Evolutionary conservation across 2,888 invertebrate genomes (phyloP).

Genomic region (Hydrotaea diabolus): DNA sequence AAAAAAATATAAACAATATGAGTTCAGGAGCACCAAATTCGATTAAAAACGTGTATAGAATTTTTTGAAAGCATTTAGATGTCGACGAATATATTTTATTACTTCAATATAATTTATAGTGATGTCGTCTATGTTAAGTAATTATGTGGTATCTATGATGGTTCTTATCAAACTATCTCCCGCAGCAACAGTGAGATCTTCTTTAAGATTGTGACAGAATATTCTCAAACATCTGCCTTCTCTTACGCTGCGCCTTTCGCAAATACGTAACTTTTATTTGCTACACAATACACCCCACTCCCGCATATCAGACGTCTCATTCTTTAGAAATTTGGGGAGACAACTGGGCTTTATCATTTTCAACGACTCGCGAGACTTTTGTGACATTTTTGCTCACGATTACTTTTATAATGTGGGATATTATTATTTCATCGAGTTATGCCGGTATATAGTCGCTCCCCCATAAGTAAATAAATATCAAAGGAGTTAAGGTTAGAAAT

Average conservation of each 20-base stretch:
- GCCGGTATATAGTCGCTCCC: slow-evolving; percentile 65
- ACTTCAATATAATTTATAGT: too few relatives aligned
- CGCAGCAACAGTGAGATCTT: too few relatives aligned
- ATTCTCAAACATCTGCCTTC: too few relatives aligned
- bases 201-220: too few relatives aligned
- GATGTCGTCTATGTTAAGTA: too few relatives aligned
- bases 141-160: too few relatives aligned
- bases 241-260: neutral
- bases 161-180: too few relatives aligned
- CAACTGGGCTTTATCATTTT: slow-evolving; percentile 74
- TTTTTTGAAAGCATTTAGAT: too few relatives aligned
- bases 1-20: too few relatives aligned
- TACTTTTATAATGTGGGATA: slow-evolving; percentile 37
- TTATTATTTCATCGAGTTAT: slow-evolving; percentile 65
- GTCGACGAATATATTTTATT: too few relatives aligned
- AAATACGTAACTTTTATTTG: neutral
- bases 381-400: slow-evolving; percentile 60
- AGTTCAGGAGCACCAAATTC: too few relatives aligned
- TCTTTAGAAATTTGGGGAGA: slow-evolving; percentile 74
- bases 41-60: too few relatives aligned
- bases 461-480: slow-evolving; percentile 59
- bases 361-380: slow-evolving; percentile 68
- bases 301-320: slow-evolving; percentile 67
- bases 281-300: slow-evolving; percentile 4
- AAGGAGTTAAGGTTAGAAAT: slow-evolving; percentile 59